phyloP scores from a whole-genome alignment of 2,113 vertebrate species.

The Callionymus lyra region DNA sequence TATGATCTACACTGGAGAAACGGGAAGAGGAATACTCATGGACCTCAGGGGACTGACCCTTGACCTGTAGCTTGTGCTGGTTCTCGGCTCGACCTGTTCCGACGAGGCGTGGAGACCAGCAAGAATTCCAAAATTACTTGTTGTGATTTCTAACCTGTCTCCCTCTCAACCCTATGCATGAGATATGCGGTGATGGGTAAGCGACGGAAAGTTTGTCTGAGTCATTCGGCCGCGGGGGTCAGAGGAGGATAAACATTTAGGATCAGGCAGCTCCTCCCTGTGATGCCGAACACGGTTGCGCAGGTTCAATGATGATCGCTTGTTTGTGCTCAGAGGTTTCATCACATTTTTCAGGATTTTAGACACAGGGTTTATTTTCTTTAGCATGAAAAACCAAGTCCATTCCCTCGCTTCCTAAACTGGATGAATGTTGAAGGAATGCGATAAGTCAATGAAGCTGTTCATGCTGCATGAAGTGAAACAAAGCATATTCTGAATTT shows the following conservation, averaged over 20 bases:
- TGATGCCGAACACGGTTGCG: constrained; percentile 9
- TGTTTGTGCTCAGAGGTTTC: too few relatives aligned
- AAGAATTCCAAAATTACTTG: constrained; percentile 53
- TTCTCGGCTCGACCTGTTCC: too few relatives aligned
- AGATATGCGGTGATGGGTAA: constrained; percentile 34
- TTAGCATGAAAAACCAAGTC: too few relatives aligned
- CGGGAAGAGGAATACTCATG: constrained; percentile 35
- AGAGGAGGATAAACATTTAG: constrained; percentile 6
- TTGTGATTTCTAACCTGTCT: constrained; percentile 37
- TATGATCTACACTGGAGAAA: constrained; percentile 27
- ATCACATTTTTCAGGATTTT: too few relatives aligned
- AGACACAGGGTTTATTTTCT: too few relatives aligned
- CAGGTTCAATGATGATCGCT: constrained; percentile 11
- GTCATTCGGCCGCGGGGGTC: constrained; percentile 12
- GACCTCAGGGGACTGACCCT: constrained; percentile 43
- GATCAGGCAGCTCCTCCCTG: constrained; percentile 2
- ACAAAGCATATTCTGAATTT: too few relatives aligned
- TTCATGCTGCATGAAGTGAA: too few relatives aligned
- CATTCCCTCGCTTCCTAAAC: too few relatives aligned
- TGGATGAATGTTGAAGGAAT: too few relatives aligned
- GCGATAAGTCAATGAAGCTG: too few relatives aligned
- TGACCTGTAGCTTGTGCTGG: constrained; percentile 41
- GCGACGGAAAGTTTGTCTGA: constrained; percentile 20
- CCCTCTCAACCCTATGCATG: constrained; percentile 4
- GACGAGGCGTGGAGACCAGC: constrained; percentile 23